Conservation (phyloP, 1,140 invertebrate genomes). For the Trichomalopsis sarcophagae region DNA sequence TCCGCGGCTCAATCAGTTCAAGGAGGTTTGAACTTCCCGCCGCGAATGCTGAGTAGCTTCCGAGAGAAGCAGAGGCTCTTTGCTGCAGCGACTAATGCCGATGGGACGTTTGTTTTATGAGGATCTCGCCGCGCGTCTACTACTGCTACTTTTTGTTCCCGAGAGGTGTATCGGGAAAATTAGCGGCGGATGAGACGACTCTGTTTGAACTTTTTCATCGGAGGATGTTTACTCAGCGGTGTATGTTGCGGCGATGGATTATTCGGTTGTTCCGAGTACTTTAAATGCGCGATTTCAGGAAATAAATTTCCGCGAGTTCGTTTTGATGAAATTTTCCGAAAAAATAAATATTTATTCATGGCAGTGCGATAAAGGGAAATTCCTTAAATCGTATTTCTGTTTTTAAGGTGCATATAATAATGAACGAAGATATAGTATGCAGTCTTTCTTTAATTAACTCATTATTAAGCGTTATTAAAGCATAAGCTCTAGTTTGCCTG, state of each 20-base stretch:
- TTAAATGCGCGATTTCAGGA: not conserved
- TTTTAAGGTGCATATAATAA: no score
- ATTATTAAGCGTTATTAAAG: no score
- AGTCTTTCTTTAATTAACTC: no score
- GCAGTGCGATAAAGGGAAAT: no score
- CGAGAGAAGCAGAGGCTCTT: not conserved
- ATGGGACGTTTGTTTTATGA: not conserved
- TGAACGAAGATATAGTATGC: no score
- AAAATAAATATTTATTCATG: not conserved
- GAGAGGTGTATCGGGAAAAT: not conserved
- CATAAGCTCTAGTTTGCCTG: no score
- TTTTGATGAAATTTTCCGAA: not conserved
- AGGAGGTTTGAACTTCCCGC: not conserved
- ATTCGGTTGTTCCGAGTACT: not conserved
- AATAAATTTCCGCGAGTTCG: not conserved
- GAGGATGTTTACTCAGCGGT: not conserved
- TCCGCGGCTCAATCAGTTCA: constrained; percentile 2
- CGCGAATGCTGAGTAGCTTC: not conserved
- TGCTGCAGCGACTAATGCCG: not conserved
- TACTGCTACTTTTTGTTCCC: not conserved
- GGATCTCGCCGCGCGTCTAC: not conserved
- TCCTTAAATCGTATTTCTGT: no score
- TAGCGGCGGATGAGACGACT: not conserved
- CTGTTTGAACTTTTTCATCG: not conserved
- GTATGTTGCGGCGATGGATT: not conserved